These are phyloP conservation scores for Aurelia sp. DNA, from an alignment of 30 jellyfish, hydroid and myxozoan genomes.

Conservation along the genomic window DNA sequence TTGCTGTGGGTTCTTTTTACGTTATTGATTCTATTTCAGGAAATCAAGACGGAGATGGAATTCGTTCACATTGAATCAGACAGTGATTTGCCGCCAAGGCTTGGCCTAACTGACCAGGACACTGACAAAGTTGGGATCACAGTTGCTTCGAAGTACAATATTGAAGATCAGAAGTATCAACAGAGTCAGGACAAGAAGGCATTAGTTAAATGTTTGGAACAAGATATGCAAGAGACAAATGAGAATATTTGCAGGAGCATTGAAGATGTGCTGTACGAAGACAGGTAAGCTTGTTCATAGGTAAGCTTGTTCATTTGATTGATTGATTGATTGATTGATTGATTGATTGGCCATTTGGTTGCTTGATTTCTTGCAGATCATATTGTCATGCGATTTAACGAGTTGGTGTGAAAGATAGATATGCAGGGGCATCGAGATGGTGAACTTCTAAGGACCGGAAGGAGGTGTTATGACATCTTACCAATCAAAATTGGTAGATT, in stretches of 20 bases:
- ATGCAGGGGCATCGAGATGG: too few species aligned
- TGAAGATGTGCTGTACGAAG: conserved; percentile 76
- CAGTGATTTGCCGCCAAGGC: conserved; percentile 81
- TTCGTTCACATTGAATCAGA: conserved; percentile 82
- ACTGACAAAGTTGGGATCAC: conserved; percentile 84
- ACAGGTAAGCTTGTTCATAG: conserved; percentile 34
- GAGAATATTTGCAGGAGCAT: conserved; percentile 84
- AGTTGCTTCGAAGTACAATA: conserved; percentile 72
- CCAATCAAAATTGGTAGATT: too few species aligned
- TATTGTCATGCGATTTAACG: too few species aligned
- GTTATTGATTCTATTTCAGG: conserved; percentile 12
- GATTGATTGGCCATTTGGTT: too few species aligned
- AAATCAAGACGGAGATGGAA: conserved; percentile 86
- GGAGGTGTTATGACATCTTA: too few species aligned
- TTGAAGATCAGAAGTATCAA: conserved; percentile 61
- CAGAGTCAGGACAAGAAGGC: conserved; percentile 59
- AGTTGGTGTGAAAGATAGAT: too few species aligned
- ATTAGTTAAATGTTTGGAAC: conserved; percentile 57
- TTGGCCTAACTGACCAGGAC: conserved; percentile 55
- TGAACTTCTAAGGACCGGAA: too few species aligned
- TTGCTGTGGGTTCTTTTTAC: too few species aligned
- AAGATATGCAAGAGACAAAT: conserved; percentile 70
- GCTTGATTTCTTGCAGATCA: too few species aligned
- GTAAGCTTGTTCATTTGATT: too few species aligned
- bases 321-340: too few species aligned